Conservation (phyloP, 2,113 vertebrate genomes). For the Romanogobio albipinnatus region DNA sequence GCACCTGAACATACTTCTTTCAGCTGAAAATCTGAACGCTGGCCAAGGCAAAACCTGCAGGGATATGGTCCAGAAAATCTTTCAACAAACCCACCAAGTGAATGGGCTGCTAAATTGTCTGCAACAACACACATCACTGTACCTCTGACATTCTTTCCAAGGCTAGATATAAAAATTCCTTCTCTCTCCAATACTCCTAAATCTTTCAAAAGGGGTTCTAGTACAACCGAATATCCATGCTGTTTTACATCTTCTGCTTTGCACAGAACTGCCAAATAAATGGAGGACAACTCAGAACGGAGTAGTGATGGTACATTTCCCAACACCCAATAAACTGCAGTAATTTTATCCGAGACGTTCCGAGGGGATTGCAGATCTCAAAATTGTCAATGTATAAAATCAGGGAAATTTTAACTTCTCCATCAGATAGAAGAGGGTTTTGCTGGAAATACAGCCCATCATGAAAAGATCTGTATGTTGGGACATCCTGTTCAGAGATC, state of each 20-base stretch:
- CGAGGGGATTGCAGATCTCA: constrained; percentile 22
- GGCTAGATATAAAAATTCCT: constrained; percentile 19
- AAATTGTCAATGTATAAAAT: constrained; percentile 1
- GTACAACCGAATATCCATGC: constrained; percentile 26
- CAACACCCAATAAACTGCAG: too few species aligned
- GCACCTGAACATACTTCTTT: background rate
- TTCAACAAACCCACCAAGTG: constrained; percentile 5
- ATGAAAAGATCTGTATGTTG: background rate
- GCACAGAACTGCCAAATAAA: constrained; percentile 18
- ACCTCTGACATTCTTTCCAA: constrained; percentile 23
- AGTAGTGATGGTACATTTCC: constrained; percentile 26
- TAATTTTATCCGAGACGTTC: background rate
- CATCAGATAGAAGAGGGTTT: constrained; percentile 12
- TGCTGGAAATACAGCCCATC: constrained; percentile 4
- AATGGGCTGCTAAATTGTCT: constrained; percentile 17
- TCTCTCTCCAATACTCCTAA: constrained; percentile 23
- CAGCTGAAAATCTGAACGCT: constrained; percentile 6
- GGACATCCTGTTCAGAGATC: background rate
- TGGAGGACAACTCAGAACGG: constrained; percentile 14
- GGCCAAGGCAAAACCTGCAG: constrained; percentile 18
- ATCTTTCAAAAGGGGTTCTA: constrained; percentile 34
- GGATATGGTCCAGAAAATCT: background rate
- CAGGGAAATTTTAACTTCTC: background rate
- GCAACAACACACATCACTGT: constrained; percentile 18
- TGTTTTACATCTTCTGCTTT: constrained; percentile 28